Evolutionary conservation across 2,113 vertebrate species (phyloP).

Genomic region (Planiliza haematocheilus): DNA sequence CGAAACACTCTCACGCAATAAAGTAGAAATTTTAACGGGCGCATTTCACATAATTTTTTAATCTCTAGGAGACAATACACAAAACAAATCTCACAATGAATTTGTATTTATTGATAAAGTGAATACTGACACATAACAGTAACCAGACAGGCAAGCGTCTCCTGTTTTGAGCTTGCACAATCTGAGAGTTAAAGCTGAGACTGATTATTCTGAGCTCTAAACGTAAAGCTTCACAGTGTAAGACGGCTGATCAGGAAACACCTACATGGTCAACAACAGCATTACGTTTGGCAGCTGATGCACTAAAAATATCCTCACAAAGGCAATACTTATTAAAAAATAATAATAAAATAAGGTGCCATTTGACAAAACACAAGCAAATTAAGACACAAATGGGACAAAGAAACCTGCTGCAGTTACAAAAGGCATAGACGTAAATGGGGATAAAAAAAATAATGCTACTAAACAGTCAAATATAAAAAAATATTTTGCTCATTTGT

Average conservation of each 20-base stretch:
- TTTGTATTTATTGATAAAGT: no score
- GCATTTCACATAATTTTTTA: neutral
- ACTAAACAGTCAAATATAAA: no score
- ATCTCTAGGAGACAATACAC: neutral
- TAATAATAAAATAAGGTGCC: no score
- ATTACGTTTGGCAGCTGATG: neutral
- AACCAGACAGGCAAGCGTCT: neutral
- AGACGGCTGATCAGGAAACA: constrained; percentile 1
- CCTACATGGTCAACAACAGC: neutral
- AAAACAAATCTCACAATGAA: neutral
- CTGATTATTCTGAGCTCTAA: neutral
- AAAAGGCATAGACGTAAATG: no score
- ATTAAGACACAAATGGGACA: no score
- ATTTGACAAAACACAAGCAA: no score
- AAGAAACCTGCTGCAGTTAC: no score
- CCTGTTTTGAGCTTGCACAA: neutral
- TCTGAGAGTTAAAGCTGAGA: neutral
- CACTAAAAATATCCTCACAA: neutral
- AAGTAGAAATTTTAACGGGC: neutral
- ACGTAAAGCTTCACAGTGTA: neutral
- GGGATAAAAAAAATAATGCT: no score
- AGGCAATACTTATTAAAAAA: no score
- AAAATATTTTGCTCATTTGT: no score
- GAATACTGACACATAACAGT: neutral
- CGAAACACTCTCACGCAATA: neutral